Evolutionary conservation across 1,140 invertebrate species (phyloP).

Genomic region (Atta colombica): DNA sequence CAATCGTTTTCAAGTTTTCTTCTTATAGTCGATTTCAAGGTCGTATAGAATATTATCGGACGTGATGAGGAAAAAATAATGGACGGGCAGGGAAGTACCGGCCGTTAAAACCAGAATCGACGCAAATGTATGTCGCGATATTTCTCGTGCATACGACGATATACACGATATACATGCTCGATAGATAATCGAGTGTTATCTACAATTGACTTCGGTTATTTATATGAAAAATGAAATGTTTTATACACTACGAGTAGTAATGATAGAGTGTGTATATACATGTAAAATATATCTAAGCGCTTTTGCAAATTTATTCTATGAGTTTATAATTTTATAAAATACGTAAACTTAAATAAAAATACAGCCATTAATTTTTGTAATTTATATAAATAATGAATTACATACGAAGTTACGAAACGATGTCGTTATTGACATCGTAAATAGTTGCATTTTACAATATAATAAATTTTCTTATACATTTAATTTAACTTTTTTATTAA

Average conservation of each 20-base stretch:
- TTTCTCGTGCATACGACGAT: neutral
- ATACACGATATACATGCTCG: neutral
- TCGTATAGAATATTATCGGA: neutral
- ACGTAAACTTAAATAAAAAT: neutral
- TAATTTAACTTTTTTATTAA: neutral
- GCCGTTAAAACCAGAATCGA: neutral
- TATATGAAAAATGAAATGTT: neutral
- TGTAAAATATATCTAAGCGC: neutral
- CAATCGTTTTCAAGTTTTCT: neutral
- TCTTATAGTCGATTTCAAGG: constrained; percentile 59
- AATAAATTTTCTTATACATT: neutral
- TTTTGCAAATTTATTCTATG: neutral
- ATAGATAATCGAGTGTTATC: neutral
- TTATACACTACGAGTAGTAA: neutral
- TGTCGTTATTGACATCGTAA: neutral
- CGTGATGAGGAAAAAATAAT: constrained; percentile 14
- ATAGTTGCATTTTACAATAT: neutral
- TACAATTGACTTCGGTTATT: neutral
- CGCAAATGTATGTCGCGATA: neutral
- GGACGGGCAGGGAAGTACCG: neutral
- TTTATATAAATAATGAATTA: neutral
- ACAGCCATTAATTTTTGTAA: neutral
- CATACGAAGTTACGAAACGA: neutral
- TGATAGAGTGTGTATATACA: neutral
- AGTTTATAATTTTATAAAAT: neutral